Evolutionary conservation across 2,113 vertebrate genomes (phyloP).

Genomic region (Cyprinodon variegatus): DNA sequence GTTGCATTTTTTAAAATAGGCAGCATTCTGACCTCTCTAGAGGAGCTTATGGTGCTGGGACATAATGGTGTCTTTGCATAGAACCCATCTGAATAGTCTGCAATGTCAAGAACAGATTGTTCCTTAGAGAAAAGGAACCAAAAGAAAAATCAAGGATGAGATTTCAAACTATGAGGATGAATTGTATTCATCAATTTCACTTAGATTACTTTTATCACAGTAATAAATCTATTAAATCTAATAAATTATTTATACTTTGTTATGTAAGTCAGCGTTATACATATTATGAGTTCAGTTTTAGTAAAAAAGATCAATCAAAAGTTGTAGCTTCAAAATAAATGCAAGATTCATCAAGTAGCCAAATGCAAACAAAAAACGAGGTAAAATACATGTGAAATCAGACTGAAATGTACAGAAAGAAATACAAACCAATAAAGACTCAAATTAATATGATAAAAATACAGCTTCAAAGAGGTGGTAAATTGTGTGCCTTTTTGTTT

Average conservation of each 20-base stretch:
- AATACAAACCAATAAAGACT: no score
- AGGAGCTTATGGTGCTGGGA: slow-evolving; percentile 44
- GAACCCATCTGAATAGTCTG: slow-evolving; percentile 14
- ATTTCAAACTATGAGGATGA: background rate
- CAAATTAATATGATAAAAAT: no score
- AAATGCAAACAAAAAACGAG: background rate
- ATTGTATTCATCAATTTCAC: background rate
- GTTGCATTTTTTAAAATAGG: slow-evolving; percentile 70
- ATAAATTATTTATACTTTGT: background rate
- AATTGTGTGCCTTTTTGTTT: no score
- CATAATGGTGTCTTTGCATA: slow-evolving; percentile 56
- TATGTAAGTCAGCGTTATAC: background rate
- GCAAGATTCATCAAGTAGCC: background rate
- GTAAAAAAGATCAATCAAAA: background rate
- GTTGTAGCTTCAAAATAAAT: background rate
- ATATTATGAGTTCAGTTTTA: background rate
- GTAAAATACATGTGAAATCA: no score
- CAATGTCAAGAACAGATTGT: background rate
- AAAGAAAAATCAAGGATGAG: background rate
- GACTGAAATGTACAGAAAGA: no score
- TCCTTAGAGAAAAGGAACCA: background rate
- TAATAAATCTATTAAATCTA: background rate
- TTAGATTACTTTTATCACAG: background rate
- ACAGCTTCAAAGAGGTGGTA: no score
- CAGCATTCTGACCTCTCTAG: slow-evolving; percentile 56